These are phyloP conservation scores for Entomobrya proxima DNA, from an alignment of 2,888 invertebrate genomes.

Conservation along the genomic window DNA sequence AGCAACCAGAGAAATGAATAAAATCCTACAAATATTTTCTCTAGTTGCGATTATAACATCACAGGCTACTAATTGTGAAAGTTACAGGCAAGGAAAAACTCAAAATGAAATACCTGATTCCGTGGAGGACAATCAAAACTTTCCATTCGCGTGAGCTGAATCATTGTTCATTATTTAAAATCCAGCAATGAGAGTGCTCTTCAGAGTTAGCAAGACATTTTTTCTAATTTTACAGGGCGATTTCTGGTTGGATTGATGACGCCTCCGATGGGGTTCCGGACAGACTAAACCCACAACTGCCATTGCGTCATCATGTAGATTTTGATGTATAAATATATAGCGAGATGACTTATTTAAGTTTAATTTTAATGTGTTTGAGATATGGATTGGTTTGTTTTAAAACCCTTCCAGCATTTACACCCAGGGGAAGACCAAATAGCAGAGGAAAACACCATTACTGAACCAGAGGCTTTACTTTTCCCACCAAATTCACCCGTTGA, in stretches of 20 bases:
- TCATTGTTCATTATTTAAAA: background rate
- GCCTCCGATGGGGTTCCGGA: constrained; percentile 25
- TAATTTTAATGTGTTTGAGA: background rate
- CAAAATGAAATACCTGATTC: constrained; percentile 17
- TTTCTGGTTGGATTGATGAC: constrained; percentile 56
- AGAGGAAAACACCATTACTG: constrained; percentile 54
- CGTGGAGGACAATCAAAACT: background rate
- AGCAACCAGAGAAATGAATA: constrained; percentile 37
- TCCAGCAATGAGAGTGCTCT: background rate
- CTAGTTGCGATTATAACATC: constrained; percentile 33
- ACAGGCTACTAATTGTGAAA: constrained; percentile 47
- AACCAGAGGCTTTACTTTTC: background rate
- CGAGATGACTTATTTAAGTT: background rate
- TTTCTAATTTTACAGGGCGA: constrained; percentile 36
- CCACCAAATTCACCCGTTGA: constrained; percentile 3
- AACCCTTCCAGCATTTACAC: constrained; percentile 58
- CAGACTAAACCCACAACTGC: constrained; percentile 12
- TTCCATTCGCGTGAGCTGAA: constrained; percentile 24
- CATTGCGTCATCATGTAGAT: constrained; percentile 71
- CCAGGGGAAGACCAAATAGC: constrained; percentile 72
- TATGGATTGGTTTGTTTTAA: background rate
- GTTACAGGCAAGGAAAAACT: constrained; percentile 27
- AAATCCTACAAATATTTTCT: constrained; percentile 5
- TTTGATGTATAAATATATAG: constrained; percentile 63
- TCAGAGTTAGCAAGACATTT: background rate